Evolutionary conservation across 1,140 invertebrate genomes (phyloP), one percentile per base, ranked within the genome.

Genomic region (Phthorimaea operculella): DNA sequence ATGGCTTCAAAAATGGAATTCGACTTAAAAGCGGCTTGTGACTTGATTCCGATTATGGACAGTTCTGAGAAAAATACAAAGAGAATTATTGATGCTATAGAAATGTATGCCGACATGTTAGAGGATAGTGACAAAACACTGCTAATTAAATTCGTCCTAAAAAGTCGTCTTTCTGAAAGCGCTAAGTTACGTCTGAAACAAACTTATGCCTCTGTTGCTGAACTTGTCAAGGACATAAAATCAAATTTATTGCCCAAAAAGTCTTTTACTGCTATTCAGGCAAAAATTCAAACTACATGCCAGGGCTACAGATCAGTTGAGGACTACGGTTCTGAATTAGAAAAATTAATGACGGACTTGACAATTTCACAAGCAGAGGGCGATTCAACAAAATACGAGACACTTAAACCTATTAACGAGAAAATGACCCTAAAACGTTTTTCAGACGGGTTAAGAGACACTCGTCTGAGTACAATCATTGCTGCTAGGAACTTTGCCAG

Each of bases 101-200:
- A 62, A 52, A 59, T 72, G 58, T 73, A 73, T 42, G 59, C 56
- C 4, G 55, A 60, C 2, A 60, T 68, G 57, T 54, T 68, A 49
- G 50, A 51, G 11, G 42, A 47, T 15, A 14, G 9, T 33, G 39
- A 14, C 4, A 45, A 47, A 3, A 4, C 12, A 33, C 10, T 33
- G 1, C 14, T 54, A n/a, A 54, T 54, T 1, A 54, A 1, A n/a
- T 54, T 54, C 14, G 52, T 54, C 9, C 17, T 54, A 33, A 54
- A 54, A 16, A 45, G 42, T 33, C 6, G 52, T 9, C 21, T 54
- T 8, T 54, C 52, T 0, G 42, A 54, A 33, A 54, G 33, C n/a
- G 52, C 52, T 33, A 54, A 54, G 21, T 54, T 54, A 33, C 52
- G 52, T 33, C 4, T 54, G 11, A 28, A 18, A 6, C n/a, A 14